These are phyloP conservation scores for Laticauda laticaudata DNA, from an alignment of 2,113 vertebrate genomes.

Conservation along the genomic window DNA sequence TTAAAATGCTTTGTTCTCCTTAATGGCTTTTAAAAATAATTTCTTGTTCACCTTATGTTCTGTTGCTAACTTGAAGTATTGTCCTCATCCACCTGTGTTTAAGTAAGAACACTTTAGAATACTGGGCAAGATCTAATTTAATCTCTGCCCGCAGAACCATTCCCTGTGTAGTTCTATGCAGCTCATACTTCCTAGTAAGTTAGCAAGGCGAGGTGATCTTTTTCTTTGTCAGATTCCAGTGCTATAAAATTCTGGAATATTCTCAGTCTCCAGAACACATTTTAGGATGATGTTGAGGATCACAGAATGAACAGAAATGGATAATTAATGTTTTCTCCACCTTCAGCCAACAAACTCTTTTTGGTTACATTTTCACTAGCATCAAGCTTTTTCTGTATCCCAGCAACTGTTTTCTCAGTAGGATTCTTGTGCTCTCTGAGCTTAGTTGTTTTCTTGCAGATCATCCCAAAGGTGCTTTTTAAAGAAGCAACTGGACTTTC, in stretches of 20 bases:
- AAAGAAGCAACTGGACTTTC: too few species aligned
- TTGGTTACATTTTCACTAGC: not conserved
- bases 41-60: not conserved
- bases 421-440: not conserved
- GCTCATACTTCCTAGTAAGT: not conserved
- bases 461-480: not conserved
- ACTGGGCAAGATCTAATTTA: not conserved
- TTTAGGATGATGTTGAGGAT: not conserved
- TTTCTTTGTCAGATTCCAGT: not conserved
- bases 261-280: not conserved
- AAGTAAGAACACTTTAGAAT: slow-evolving; percentile 30
- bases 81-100: slow-evolving; percentile 1
- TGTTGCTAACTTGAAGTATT: slow-evolving; percentile 2
- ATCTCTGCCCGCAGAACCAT: not conserved
- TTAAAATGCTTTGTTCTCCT: not conserved
- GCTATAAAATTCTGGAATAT: not conserved
- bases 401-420: not conserved
- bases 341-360: not conserved
- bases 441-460: not conserved
- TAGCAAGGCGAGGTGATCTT: not conserved
- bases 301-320: not conserved
- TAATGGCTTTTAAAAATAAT: not conserved
- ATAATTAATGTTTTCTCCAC: not conserved
- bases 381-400: not conserved
- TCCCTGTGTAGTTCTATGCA: not conserved